These are phyloP conservation scores for Paedocypris micromegethes DNA, from an alignment of 2,797 vertebrate genomes.

Conservation along the genomic window DNA sequence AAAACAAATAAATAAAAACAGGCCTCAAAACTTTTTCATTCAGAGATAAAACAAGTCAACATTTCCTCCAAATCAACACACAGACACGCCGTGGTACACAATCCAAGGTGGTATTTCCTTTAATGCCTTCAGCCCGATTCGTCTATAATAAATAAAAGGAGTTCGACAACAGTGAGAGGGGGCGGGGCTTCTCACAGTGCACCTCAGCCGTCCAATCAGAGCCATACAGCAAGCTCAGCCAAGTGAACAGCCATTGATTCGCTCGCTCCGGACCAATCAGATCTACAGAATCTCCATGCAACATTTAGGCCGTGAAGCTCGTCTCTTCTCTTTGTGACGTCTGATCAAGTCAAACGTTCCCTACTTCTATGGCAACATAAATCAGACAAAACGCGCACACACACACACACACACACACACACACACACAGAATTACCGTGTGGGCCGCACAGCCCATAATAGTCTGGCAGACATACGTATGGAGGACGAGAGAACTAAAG, in stretches of 20 bases:
- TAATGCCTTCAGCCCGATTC: slow-evolving; percentile 42
- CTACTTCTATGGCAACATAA: slow-evolving; percentile 12
- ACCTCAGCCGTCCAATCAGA: slow-evolving; percentile 30
- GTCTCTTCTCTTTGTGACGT: slow-evolving; percentile 1
- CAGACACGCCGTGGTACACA: slow-evolving; percentile 45
- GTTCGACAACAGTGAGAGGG: slow-evolving; percentile 40
- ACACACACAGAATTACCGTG: slow-evolving; percentile 13
- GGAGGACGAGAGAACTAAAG: slow-evolving; percentile 4
- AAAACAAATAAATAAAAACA: too few relatives aligned
- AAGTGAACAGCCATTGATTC: slow-evolving; percentile 17
- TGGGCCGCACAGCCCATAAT: slow-evolving; percentile 15
- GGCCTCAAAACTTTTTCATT: too few relatives aligned
- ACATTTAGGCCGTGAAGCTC: slow-evolving; percentile 11
- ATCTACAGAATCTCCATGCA: slow-evolving; percentile 26
- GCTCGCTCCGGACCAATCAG: slow-evolving; percentile 4
- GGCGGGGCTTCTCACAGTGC: slow-evolving; percentile 32
- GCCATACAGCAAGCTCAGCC: slow-evolving; percentile 19
- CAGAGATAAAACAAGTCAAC: too few relatives aligned
- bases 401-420: slow-evolving; percentile 17
- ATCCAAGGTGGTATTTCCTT: slow-evolving; percentile 59
- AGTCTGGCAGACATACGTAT: slow-evolving; percentile 16
- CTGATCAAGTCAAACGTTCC: slow-evolving; percentile 1
- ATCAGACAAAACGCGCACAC: not conserved
- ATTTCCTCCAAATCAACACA: slow-evolving; percentile 16
- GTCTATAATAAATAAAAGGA: slow-evolving; percentile 69